A percentile compares a stretch with the other conserved stretches of the same genome.
These are phyloP conservation scores for Hirtodrosophila alboralis DNA, from an alignment of 2,888 invertebrate species.

Conservation along the genomic window DNA sequence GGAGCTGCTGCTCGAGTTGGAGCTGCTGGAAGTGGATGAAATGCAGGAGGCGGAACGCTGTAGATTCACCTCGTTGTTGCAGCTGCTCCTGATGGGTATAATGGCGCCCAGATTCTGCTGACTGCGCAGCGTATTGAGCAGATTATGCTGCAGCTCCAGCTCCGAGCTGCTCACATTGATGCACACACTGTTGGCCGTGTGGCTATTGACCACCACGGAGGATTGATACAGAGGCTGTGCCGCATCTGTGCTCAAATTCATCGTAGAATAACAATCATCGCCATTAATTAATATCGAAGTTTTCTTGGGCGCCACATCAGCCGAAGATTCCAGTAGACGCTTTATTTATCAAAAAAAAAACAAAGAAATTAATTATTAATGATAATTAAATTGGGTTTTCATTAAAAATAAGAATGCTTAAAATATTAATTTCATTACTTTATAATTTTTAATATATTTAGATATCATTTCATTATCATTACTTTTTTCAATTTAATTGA, in stretches of 20 bases:
- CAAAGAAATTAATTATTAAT: no score
- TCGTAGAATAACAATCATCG: constrained; percentile 90
- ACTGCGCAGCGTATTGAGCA: constrained; percentile 81
- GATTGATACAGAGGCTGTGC: constrained; percentile 88
- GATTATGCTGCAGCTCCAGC: constrained; percentile 80
- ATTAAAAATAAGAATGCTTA: no score
- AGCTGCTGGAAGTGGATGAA: constrained; percentile 78
- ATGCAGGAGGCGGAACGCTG: constrained; percentile 82
- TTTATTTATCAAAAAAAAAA: no score
- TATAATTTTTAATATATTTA: no score
- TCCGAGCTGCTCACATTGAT: constrained; percentile 85
- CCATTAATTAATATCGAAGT: constrained; percentile 90
- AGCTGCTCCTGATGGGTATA: constrained; percentile 83
- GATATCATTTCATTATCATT: no score
- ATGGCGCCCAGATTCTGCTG: constrained; percentile 82
- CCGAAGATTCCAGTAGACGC: constrained; percentile 15
- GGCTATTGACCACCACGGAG: constrained; percentile 87
- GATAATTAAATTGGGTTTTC: no score
- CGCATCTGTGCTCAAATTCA: constrained; percentile 88
- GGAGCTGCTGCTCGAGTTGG: constrained; percentile 73
- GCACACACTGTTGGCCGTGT: constrained; percentile 87
- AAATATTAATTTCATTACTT: no score
- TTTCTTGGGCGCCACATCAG: constrained; percentile 85
- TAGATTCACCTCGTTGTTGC: constrained; percentile 60
- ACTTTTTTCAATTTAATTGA: no score